Evolutionary conservation across 2,888 invertebrate species (phyloP), one percentile per base, ranked within the genome.

Genomic region (Cataglyphis rosenhaueri): DNA sequence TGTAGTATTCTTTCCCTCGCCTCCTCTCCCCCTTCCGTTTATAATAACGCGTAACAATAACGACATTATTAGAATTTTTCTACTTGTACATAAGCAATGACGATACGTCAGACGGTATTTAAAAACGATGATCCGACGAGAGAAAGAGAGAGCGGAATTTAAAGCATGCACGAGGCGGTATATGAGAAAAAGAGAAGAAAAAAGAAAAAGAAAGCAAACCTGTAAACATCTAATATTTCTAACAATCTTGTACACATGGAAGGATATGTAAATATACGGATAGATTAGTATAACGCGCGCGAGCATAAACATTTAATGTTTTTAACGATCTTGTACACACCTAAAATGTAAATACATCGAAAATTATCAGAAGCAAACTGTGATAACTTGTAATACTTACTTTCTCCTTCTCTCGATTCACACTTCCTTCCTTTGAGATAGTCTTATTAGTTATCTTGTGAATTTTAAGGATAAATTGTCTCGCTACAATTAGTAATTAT

Each of bases 301-400:
- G 92, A 92, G 91, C 92, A 92, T 93, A 92, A 93, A 93, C 93
- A 93, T 94, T 94, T 93, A 93, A 94, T 93, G 93, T 94, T 94
- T 94, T 94, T 94, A 93, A 94, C 92, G 92, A 93, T 93, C 94
- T 94, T 94, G 94, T 94, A 94, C 93, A 94, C 94, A 93, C 92
- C 91, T 92, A 93, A 79, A 92, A 92, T 93, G 93, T 94, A 94
- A 94, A 94, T 94, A 94, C 92, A 94, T 94, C 92, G 92, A 93
- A 90, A 91, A 92, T 92, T 93, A 93, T 91, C 92, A 88, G 91
- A 93, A 92, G 84, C 86, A 85, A 85, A 85, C 70, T 82, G 68
- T 85, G 76, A 83, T 89, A 84, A 79, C 78, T 82, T 32, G 35
- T 52, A 3, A n/a, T 79, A 79, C 73, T 88, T 81, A 83, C 76